Evolutionary conservation across 1,140 invertebrate genomes (phyloP), one percentile per base, ranked within the genome.

Genomic region (Lethrus apterus): DNA sequence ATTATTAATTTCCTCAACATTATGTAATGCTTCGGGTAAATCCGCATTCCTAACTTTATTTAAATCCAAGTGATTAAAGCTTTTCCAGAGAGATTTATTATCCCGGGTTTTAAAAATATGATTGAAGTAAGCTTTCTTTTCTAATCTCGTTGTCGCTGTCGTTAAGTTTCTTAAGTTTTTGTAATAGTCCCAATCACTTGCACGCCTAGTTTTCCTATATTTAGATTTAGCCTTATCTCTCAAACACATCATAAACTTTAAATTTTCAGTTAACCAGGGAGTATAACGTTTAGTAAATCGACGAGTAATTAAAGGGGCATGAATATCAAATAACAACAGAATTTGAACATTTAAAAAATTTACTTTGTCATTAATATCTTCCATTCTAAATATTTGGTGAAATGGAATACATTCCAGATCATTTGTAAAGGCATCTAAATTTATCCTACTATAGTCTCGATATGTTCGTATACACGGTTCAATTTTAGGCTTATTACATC

Each of bases 291-390:
- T 29, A 13, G 40, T 43, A 4, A 43, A 13, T 26, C 40, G 21
- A 4, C 9, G 9, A 15, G 23, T 3, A 11, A 9, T 26, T 14
- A 19, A 14, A 4, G 21, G 40, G 9, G 13, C 40, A 43, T 13
- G 17, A 3, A 17, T 19, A 23, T 43, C 23, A 43, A 43, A 43
- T 8, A 43, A 14, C 14, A 9, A 9, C 9, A 14, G 14, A 10
- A 43, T 18, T 14, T 8, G 10, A 11, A 4, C 17, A 43, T 29
- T 26, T 11, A 43, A 43, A 15, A 29, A 43, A 19, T 15, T 4
- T 3, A 43, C 17, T 43, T 43, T 43, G 19, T 43, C 40, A 31
- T 43, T 26, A 31, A 43, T 43, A 43, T 29, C 17, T 36, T 17
- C 3, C 18, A 36, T 7, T n/a, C 4, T 9, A 21, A 13, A 36